Percentiles rank a stretch among this genome's conserved stretches.
Conservation (phyloP, 2,797 vertebrate species). For the Buphagus erythrorhynchus region DNA sequence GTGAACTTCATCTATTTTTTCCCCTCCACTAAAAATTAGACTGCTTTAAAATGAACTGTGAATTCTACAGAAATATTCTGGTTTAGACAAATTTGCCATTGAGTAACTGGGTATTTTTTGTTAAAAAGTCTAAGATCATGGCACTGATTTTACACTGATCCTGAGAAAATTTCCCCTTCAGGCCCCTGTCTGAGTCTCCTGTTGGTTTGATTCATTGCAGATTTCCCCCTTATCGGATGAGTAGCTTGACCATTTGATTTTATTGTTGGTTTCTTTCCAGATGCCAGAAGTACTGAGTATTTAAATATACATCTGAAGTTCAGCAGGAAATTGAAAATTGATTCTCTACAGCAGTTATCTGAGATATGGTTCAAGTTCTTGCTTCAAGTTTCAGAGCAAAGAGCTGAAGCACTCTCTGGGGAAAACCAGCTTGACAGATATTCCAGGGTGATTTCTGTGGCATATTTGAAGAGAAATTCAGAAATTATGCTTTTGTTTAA, state of each 20-base stretch:
- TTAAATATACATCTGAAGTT: constrained; percentile 55
- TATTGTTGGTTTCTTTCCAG: constrained; percentile 49
- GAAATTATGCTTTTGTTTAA: not conserved
- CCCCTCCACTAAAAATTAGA: not conserved
- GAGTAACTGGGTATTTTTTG: not conserved
- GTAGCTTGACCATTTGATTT: constrained; percentile 48
- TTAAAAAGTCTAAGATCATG: not conserved
- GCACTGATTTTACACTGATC: not conserved
- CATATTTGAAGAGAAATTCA: not conserved
- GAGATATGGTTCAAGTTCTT: constrained; percentile 39
- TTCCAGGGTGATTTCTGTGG: not conserved
- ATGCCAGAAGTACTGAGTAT: constrained; percentile 41
- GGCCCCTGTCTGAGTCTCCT: not conserved
- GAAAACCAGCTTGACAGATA: not conserved
- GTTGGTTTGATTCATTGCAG: not conserved
- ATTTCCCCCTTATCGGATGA: constrained; percentile 20
- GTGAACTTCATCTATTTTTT: not conserved
- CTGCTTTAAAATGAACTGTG: not conserved
- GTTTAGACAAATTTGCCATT: not conserved
- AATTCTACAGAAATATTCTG: not conserved
- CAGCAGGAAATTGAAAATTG: constrained; percentile 65
- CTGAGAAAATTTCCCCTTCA: not conserved
- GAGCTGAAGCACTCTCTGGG: not conserved
- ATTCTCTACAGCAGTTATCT: constrained; percentile 60
- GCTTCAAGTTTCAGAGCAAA: constrained; percentile 22